A percentile compares a stretch with the other conserved stretches of the same genome.
Conservation (phyloP, 37 sponge, comb jelly and placozoan species). For the Diacarnus erythraeanus region DNA sequence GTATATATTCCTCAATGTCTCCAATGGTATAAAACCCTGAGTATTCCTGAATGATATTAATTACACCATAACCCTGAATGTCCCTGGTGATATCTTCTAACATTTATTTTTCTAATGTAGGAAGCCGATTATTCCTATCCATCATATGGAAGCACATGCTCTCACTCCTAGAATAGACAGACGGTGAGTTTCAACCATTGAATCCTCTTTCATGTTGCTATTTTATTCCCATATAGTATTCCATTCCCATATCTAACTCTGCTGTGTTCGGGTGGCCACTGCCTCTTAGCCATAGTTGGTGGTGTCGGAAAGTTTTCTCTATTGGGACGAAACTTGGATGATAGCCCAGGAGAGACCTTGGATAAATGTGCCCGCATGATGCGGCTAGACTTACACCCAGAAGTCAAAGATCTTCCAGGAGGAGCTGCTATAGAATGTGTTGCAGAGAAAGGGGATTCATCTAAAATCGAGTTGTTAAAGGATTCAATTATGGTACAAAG, state of each 20-base stretch:
- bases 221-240: conserved; percentile 23
- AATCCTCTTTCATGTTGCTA: background rate
- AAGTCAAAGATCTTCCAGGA: conserved; percentile 47
- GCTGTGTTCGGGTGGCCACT: conserved; percentile 87
- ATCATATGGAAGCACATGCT: conserved; percentile 93
- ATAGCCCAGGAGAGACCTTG: conserved; percentile 71
- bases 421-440: conserved; percentile 77
- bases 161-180: conserved; percentile 55
- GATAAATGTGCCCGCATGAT: conserved; percentile 62
- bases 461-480: background rate
- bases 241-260: conserved; percentile 86
- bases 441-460: conserved; percentile 49
- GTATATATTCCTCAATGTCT: too few relatives aligned
- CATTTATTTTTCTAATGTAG: conserved; percentile 20
- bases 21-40: too few relatives aligned
- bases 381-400: conserved; percentile 51
- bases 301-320: conserved; percentile 28
- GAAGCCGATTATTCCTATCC: conserved; percentile 74
- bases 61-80: too few relatives aligned
- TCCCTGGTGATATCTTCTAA: too few relatives aligned
- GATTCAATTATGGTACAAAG: too few relatives aligned
- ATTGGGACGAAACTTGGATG: conserved; percentile 59
- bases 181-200: conserved; percentile 29
- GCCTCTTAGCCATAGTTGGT: conserved; percentile 62
- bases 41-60: too few relatives aligned